Evolutionary conservation across 2,888 invertebrate species (phyloP).

Genomic region (Auanema sp.): DNA sequence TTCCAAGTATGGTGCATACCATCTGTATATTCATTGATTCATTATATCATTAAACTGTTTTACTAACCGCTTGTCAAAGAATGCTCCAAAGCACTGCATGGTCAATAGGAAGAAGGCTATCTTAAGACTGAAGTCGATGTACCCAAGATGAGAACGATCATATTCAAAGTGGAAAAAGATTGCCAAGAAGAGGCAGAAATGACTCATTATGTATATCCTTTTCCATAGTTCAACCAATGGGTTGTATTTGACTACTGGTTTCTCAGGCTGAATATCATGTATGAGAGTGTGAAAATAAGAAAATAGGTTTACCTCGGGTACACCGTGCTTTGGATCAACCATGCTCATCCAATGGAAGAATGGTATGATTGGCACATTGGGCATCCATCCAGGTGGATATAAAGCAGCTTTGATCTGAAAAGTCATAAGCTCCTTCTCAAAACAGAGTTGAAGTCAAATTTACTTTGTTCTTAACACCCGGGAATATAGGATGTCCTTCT

Average conservation of each 20-base stretch:
- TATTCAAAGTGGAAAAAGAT: slow-evolving; percentile 63
- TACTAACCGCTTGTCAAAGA: slow-evolving; percentile 43
- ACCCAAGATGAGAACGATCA: slow-evolving; percentile 49
- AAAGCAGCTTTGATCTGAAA: slow-evolving; percentile 73
- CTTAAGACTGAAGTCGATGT: slow-evolving; percentile 53
- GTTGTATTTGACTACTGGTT: slow-evolving; percentile 55
- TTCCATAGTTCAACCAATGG: slow-evolving; percentile 46
- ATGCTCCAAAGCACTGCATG: slow-evolving; percentile 56
- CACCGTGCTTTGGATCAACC: slow-evolving; percentile 52
- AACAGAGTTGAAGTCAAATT: not conserved
- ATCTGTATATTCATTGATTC: slow-evolving; percentile 31
- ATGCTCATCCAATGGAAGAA: slow-evolving; percentile 62
- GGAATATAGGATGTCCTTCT: slow-evolving; percentile 53
- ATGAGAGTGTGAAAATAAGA: not conserved
- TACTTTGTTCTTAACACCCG: slow-evolving; percentile 45
- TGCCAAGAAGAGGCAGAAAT: slow-evolving; percentile 54
- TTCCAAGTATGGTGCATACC: slow-evolving; percentile 54
- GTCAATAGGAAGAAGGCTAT: slow-evolving; percentile 59
- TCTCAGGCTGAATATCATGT: slow-evolving; percentile 30
- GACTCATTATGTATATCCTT: slow-evolving; percentile 51
- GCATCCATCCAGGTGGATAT: slow-evolving; percentile 86
- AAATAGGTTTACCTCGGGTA: slow-evolving; percentile 47
- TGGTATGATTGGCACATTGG: slow-evolving; percentile 69
- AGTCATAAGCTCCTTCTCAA: not conserved
- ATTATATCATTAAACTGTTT: not conserved